Evolutionary conservation across 2,888 invertebrate species (phyloP).

Genomic region (Bugulina stolonifera): DNA sequence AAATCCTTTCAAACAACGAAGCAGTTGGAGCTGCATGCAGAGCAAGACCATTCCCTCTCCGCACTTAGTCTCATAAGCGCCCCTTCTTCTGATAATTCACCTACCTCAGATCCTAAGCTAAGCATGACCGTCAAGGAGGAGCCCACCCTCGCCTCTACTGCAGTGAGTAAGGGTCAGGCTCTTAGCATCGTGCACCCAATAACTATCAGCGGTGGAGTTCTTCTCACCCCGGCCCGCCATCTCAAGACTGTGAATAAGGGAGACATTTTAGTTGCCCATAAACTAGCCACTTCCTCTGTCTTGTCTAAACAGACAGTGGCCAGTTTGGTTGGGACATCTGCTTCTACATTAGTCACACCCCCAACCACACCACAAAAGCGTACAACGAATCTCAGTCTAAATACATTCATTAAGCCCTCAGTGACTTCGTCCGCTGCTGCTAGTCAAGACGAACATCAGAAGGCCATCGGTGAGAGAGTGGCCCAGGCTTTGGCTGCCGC

Average conservation of each 20-base stretch:
- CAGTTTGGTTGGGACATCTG: not conserved
- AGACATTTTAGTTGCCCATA: constrained; percentile 15
- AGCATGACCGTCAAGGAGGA: constrained; percentile 1
- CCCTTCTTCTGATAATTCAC: not conserved
- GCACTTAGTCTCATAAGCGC: not conserved
- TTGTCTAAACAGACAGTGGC: not conserved
- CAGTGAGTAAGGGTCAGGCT: not conserved
- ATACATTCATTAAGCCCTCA: not conserved
- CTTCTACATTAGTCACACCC: constrained; percentile 18
- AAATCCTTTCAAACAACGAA: constrained; percentile 54
- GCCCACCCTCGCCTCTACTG: not conserved
- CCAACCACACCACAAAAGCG: constrained; percentile 16
- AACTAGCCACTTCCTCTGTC: not conserved
- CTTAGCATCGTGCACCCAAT: constrained; percentile 18
- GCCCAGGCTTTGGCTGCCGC: constrained; percentile 19
- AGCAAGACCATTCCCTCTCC: not conserved
- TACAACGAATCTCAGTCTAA: constrained; percentile 23
- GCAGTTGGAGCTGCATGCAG: constrained; percentile 16
- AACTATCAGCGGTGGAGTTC: constrained; percentile 19
- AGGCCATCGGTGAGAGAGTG: constrained; percentile 6
- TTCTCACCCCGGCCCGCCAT: not conserved
- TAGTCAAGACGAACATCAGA: not conserved
- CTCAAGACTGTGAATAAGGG: constrained; percentile 19
- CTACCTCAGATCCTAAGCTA: constrained; percentile 3
- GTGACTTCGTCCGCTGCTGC: too few relatives aligned